Evolutionary conservation across 1,140 invertebrate species (phyloP), one percentile per base, ranked within the genome.

Genomic region (Marisa cornuarietis): DNA sequence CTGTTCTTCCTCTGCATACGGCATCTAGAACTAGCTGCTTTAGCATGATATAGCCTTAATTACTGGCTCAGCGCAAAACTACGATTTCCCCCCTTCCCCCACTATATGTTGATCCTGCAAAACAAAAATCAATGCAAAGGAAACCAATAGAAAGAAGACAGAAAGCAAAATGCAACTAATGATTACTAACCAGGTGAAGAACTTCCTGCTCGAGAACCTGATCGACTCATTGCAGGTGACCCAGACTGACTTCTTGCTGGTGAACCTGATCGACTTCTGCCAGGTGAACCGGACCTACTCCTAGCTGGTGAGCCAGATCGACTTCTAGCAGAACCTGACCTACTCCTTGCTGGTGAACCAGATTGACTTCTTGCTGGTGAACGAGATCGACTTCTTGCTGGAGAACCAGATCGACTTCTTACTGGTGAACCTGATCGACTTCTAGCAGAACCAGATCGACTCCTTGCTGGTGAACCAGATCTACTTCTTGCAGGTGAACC

Each of bases 341-440:
- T 58, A 49, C 80, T 85, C 78, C 75, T 63, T 18, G 74, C 73
- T 63, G 83, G 83, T 49, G 81, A 84, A 18, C 74, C 77, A 31
- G 80, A 76, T 8, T 80, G 76, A 72, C 82, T 83, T 71, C 85
- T 79, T 61, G 73, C 79, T 76, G 80, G 79, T 22, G 82, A 82
- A 42, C 26, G 68, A 31, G 85, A 79, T 1, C 77, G n/a, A 79
- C 79, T 83, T 24, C 51, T 26, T 1, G 76, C 77, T 20, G 81
- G 83, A 58, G 81, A 84, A 18, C 52, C 58, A 58, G 83, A 80
- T 18, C 78, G 58, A 74, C 81, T 79, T 49, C 73, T 80, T 62
- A 62, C 66, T 76, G 79, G 74, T 49, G 74, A 76, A 14, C 76
- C 13, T 20, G 58, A 66, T 18, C 65, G 42, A 66, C 66, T 82